Percentiles rank a stretch among this genome's conserved stretches.
phyloP scores from a whole-genome alignment of 1,140 invertebrate species.

The Drosophila burlai region DNA sequence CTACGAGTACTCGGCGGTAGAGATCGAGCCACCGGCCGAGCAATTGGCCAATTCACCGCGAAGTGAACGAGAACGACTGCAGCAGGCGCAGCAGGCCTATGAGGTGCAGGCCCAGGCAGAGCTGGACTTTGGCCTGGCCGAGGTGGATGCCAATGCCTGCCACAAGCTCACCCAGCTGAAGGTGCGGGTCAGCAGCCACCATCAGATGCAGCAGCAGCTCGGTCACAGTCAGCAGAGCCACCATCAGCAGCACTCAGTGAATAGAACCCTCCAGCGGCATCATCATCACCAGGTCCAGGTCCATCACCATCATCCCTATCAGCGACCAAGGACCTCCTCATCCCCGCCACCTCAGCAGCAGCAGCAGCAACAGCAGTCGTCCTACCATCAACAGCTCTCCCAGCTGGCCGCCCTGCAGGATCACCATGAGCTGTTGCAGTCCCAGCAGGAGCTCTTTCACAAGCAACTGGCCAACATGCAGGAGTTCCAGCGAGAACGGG shows the following conservation, averaged over 20 bases:
- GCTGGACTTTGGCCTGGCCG: slow-evolving; percentile 65
- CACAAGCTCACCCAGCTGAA: slow-evolving; percentile 57
- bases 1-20: slow-evolving; percentile 73
- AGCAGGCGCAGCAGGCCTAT: slow-evolving; percentile 73
- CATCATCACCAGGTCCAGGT: slow-evolving; percentile 38
- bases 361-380: slow-evolving; percentile 53
- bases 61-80: slow-evolving; percentile 63
- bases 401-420: slow-evolving; percentile 70
- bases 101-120: slow-evolving; percentile 71
- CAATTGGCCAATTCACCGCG: slow-evolving; percentile 74
- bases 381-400: slow-evolving; percentile 72
- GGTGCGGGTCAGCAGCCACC: slow-evolving; percentile 31
- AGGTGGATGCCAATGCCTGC: slow-evolving; percentile 61
- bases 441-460: slow-evolving; percentile 71
- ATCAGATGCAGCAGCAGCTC: slow-evolving; percentile 13
- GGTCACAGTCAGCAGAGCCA: slow-evolving; percentile 3
- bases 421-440: slow-evolving; percentile 68
- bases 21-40: slow-evolving; percentile 74
- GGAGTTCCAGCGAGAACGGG: slow-evolving; percentile 60
- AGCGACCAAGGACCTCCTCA: slow-evolving; percentile 61
- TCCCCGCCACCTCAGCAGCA: slow-evolving; percentile 44
- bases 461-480: slow-evolving; percentile 71
- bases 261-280: slow-evolving; percentile 36
- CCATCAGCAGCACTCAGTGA: slow-evolving; percentile 13
- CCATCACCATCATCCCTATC: slow-evolving; percentile 73